phyloP scores from a whole-genome alignment of 2,113 vertebrate species.

The Silurus glanis region DNA sequence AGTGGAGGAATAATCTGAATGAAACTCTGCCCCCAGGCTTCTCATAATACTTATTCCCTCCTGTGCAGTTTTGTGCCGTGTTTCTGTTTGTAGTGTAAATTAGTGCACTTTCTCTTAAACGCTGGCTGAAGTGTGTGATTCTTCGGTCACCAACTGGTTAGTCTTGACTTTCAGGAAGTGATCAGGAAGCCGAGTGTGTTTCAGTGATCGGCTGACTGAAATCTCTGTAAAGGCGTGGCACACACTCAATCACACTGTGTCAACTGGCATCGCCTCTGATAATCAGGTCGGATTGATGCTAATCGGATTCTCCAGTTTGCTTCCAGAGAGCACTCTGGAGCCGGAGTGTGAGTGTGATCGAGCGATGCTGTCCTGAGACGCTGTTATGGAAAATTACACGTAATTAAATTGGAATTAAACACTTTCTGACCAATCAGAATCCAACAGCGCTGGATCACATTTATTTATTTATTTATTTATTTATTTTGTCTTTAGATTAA shows the following conservation, averaged over 20 bases:
- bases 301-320: neutral
- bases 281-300: neutral
- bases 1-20: neutral
- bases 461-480: too few relatives aligned
- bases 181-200: neutral
- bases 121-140: neutral
- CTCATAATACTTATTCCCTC: neutral
- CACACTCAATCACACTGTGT: neutral
- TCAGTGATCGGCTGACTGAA: neutral
- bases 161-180: neutral
- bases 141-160: neutral
- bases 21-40: neutral
- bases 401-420: too few relatives aligned
- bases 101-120: neutral
- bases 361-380: too few relatives aligned
- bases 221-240: neutral
- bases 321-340: neutral
- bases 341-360: too few relatives aligned
- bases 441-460: too few relatives aligned
- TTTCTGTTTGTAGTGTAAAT: neutral
- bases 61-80: neutral
- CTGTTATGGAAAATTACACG: too few relatives aligned
- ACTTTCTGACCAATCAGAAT: too few relatives aligned
- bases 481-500: too few relatives aligned
- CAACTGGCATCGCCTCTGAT: neutral